Percentiles rank a stretch among this genome's conserved stretches.
Evolutionary conservation across 2,797 vertebrate species (phyloP).

Genomic region (Rhynchotus rufescens): DNA sequence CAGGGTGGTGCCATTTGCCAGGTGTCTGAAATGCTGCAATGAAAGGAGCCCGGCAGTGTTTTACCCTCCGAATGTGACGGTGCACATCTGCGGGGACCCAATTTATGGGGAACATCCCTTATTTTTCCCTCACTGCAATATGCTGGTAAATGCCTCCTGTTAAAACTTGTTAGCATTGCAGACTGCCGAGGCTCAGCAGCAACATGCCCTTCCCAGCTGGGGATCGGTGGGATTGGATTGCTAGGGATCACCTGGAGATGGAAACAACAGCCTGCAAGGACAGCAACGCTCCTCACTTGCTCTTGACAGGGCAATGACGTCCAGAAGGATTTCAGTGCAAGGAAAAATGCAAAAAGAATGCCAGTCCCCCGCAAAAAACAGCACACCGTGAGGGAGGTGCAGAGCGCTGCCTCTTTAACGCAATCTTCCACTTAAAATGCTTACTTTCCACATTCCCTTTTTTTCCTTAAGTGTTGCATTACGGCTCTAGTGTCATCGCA

Average conservation of each 20-base stretch:
- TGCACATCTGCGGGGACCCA: background rate
- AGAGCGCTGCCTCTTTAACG: background rate
- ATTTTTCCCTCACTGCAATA: background rate
- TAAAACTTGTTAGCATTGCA: background rate
- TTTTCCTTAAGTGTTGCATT: background rate
- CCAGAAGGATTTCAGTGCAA: background rate
- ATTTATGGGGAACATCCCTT: background rate
- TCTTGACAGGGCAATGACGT: background rate
- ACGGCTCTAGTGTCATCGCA: rapidly evolving
- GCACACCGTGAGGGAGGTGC: rapidly evolving
- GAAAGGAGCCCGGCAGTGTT: background rate
- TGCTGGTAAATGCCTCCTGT: background rate
- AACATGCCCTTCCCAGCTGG: background rate
- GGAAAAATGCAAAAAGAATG: background rate
- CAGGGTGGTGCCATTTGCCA: background rate
- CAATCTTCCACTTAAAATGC: background rate
- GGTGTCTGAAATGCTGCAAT: background rate
- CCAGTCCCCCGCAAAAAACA: background rate
- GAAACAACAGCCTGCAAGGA: background rate
- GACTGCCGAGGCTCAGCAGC: background rate
- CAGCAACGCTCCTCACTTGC: background rate
- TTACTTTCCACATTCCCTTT: background rate
- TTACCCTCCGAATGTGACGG: background rate
- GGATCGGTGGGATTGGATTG: too few relatives aligned
- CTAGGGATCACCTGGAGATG: background rate